These are phyloP conservation scores for Sylvietta virens DNA, from an alignment of 2,113 vertebrate genomes.

Conservation along the genomic window DNA sequence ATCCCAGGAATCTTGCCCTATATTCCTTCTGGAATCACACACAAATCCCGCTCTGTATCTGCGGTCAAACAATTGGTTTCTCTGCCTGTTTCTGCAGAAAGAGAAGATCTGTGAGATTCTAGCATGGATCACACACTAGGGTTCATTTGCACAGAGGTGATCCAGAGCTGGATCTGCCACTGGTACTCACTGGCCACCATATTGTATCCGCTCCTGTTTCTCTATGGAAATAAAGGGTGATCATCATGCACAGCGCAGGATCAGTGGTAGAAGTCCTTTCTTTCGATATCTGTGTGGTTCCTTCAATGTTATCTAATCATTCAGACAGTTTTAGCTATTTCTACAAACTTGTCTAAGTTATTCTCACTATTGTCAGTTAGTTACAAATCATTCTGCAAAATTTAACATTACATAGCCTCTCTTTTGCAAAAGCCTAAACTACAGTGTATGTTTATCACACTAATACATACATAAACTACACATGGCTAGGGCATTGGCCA, in stretches of 20 bases:
- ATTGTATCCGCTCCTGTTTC: too few species aligned
- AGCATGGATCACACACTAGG: neutral
- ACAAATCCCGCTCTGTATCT: neutral
- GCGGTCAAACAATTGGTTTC: neutral
- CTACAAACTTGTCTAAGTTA: too few species aligned
- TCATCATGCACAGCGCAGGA: too few species aligned
- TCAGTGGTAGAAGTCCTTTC: too few species aligned
- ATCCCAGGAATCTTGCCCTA: neutral
- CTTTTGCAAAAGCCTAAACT: neutral
- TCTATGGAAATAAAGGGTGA: too few species aligned
- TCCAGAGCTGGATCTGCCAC: neutral
- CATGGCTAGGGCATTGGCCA: too few species aligned
- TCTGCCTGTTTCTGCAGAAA: neutral
- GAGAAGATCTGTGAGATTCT: neutral
- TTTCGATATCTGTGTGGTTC: too few species aligned
- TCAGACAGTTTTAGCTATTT: too few species aligned
- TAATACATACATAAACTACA: too few species aligned
- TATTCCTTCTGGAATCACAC: neutral
- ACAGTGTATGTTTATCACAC: neutral
- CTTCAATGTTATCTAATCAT: too few species aligned
- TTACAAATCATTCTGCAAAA: neutral
- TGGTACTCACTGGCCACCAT: too few species aligned
- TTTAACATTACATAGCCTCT: neutral
- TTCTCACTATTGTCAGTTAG: too few species aligned
- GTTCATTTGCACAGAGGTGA: neutral